Evolutionary conservation across 23 tunicate genomes (phyloP).

Genomic region (Ascidia mentula): DNA sequence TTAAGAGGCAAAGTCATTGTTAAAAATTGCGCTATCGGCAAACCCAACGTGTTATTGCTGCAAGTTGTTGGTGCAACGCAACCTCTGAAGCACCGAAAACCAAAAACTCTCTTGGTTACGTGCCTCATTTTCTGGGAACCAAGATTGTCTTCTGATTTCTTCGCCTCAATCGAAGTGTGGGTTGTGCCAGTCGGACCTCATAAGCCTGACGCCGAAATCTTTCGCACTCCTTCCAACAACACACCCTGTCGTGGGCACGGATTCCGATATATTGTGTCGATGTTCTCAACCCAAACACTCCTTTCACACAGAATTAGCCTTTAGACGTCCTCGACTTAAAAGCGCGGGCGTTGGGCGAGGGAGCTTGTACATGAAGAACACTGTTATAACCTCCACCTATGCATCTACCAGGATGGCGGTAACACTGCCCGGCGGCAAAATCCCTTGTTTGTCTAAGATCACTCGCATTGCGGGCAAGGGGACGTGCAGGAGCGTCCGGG

Average conservation of each 20-base stretch:
- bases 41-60: too few relatives aligned
- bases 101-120: too few relatives aligned
- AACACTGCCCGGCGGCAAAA: conserved; percentile 1
- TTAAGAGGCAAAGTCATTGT: too few relatives aligned
- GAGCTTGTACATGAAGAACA: not conserved
- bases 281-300: not conserved
- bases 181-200: too few relatives aligned
- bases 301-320: not conserved
- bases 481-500: not conserved
- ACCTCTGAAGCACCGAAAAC: too few relatives aligned
- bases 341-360: not conserved
- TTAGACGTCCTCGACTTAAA: not conserved
- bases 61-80: too few relatives aligned
- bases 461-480: not conserved
- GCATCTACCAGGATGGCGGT: too few relatives aligned
- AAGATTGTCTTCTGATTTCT: too few relatives aligned
- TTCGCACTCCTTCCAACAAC: not conserved
- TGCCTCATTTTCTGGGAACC: too few relatives aligned
- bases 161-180: too few relatives aligned
- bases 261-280: not conserved
- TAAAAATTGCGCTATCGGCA: too few relatives aligned
- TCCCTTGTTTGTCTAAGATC: not conserved
- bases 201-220: not conserved
- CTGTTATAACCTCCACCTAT: not conserved
- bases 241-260: not conserved